Conservation (phyloP, 2,113 vertebrate species). For the Circaetus cinerascens region DNA sequence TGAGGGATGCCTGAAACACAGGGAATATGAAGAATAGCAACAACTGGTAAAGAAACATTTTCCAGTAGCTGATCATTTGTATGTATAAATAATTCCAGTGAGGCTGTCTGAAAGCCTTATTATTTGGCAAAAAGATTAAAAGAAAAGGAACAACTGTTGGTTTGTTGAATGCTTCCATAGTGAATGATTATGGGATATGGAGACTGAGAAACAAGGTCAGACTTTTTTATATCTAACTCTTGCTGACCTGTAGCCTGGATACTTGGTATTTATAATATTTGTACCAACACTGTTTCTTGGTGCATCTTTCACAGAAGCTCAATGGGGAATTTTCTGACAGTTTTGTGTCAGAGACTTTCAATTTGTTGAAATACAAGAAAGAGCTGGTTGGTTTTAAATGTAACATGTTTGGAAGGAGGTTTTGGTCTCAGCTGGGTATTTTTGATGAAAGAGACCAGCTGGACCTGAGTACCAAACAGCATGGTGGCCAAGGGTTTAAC, state of each 20-base stretch:
- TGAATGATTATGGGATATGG: not conserved
- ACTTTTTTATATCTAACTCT: not conserved
- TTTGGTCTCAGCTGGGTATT: not conserved
- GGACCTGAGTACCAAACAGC: not conserved
- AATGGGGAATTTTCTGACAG: not conserved
- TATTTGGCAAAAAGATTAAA: conserved; percentile 46
- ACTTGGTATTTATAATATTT: not conserved
- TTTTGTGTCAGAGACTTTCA: not conserved
- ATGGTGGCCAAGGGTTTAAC: not conserved
- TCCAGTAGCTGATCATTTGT: not conserved
- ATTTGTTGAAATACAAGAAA: not conserved
- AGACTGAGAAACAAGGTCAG: conserved; percentile 24
- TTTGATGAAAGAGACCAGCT: not conserved
- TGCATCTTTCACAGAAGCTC: not conserved
- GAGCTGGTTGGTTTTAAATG: not conserved
- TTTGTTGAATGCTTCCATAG: not conserved
- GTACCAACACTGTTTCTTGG: not conserved
- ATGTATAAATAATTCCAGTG: not conserved
- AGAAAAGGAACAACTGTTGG: conserved; percentile 19
- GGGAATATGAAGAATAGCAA: not conserved
- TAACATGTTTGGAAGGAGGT: not conserved
- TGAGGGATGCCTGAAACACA: not conserved
- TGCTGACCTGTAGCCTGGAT: not conserved
- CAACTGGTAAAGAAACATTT: not conserved
- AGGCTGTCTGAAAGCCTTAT: conserved; percentile 37